Evolutionary conservation across 2,113 vertebrate genomes (phyloP).

Genomic region (Maylandia zebra): DNA sequence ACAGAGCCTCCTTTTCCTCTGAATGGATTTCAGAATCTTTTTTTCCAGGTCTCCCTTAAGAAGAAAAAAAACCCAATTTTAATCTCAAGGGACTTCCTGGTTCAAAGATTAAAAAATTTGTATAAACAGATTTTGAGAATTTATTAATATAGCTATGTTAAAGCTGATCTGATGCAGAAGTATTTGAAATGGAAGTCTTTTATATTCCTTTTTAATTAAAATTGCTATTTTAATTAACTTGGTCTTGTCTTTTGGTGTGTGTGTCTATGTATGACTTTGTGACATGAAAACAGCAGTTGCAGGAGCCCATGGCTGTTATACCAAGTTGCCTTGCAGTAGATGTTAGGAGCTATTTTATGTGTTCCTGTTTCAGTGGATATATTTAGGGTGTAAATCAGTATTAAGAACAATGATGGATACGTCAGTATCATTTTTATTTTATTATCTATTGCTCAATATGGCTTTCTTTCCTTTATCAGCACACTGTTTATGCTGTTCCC

Average conservation of each 20-base stretch:
- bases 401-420: neutral
- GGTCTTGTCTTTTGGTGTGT: neutral
- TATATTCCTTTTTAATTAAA: conserved; percentile 37
- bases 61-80: neutral
- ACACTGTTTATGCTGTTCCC: neutral
- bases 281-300: neutral
- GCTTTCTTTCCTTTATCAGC: neutral
- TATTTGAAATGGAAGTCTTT: neutral
- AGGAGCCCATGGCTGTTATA: neutral
- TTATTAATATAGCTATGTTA: neutral
- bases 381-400: neutral
- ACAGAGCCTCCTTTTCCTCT: neutral
- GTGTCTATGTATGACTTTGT: neutral
- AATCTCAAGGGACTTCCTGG: neutral
- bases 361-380: neutral
- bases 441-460: neutral
- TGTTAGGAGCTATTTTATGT: neutral
- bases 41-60: neutral
- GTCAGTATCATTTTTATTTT: neutral
- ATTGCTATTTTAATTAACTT: neutral
- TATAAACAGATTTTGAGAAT: neutral
- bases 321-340: neutral
- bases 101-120: neutral
- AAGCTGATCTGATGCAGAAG: neutral
- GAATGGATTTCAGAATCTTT: neutral